These are phyloP conservation scores for Scyliorhinus canicula DNA, from an alignment of 2,797 vertebrate species.

Conservation along the genomic window DNA sequence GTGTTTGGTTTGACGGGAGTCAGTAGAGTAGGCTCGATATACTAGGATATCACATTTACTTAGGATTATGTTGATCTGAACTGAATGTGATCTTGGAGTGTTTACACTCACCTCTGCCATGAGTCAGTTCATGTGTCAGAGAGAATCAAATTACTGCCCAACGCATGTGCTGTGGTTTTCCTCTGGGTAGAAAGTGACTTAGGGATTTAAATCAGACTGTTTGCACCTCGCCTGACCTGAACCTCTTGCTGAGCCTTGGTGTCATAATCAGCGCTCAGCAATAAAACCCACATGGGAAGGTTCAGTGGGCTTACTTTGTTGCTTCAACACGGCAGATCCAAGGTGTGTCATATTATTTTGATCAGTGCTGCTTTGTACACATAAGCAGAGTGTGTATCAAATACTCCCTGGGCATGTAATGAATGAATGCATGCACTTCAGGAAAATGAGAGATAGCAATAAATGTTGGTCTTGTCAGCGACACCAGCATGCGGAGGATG, in stretches of 20 bases:
- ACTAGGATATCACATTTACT: not conserved
- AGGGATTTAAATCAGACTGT: constrained; percentile 26
- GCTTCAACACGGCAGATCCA: not conserved
- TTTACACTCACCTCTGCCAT: constrained; percentile 26
- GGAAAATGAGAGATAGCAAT: not conserved
- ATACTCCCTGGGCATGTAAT: no score
- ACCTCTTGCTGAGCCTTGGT: not conserved
- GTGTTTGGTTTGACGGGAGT: not conserved
- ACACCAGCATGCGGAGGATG: not conserved
- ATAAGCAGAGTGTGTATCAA: not conserved
- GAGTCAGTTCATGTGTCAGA: constrained; percentile 33
- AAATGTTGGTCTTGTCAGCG: not conserved
- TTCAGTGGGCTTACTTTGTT: not conserved
- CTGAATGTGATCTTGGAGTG: constrained; percentile 29
- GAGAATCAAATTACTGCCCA: constrained; percentile 15
- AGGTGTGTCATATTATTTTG: not conserved
- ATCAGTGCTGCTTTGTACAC: not conserved
- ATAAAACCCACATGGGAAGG: not conserved
- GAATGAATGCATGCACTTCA: not conserved
- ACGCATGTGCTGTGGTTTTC: constrained; percentile 17
- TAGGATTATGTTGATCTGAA: constrained; percentile 4
- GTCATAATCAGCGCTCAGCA: not conserved
- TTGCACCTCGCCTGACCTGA: not conserved
- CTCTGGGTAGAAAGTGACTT: constrained; percentile 27
- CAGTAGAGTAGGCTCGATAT: not conserved